A percentile compares a stretch with the other conserved stretches of the same genome.
Conservation (phyloP, 1,140 invertebrate genomes). For the Halictus rubicundus region DNA sequence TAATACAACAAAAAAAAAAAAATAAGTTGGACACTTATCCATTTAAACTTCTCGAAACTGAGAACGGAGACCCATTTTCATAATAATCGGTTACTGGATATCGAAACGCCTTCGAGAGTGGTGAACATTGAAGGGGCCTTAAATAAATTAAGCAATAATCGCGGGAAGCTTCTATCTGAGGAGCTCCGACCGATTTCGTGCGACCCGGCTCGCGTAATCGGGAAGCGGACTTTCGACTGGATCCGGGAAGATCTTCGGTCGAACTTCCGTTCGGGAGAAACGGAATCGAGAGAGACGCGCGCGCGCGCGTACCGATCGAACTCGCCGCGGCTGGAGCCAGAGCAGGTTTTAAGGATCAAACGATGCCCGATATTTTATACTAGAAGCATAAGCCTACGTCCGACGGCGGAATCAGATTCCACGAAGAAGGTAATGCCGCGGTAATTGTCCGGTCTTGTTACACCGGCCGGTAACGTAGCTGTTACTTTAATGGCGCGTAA, state of each 20-base stretch:
- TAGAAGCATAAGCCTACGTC: constrained; percentile 24
- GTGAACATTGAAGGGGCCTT: too few species aligned
- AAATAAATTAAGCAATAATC: too few species aligned
- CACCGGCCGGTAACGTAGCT: constrained; percentile 18
- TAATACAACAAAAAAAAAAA: too few species aligned
- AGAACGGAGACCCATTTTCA: too few species aligned
- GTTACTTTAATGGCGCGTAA: constrained; percentile 57
- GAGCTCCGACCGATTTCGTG: too few species aligned
- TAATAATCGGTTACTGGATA: too few species aligned
- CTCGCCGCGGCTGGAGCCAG: too few species aligned
- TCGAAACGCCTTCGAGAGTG: too few species aligned
- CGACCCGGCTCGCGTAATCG: too few species aligned
- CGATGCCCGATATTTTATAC: constrained; percentile 33
- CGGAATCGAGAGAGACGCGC: constrained; percentile 2
- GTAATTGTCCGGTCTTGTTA: constrained; percentile 59
- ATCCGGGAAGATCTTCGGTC: not conserved
- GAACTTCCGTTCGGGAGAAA: not conserved
- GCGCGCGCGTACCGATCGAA: not conserved
- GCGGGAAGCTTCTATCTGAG: too few species aligned
- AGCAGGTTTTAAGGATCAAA: constrained; percentile 33
- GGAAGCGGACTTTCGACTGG: not conserved
- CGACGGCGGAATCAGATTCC: constrained; percentile 30
- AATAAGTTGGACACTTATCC: too few species aligned
- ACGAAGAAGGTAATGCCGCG: constrained; percentile 25
- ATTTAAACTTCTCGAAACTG: too few species aligned